Conservation (phyloP, 2,113 vertebrate genomes). For the Strix uralensis region DNA sequence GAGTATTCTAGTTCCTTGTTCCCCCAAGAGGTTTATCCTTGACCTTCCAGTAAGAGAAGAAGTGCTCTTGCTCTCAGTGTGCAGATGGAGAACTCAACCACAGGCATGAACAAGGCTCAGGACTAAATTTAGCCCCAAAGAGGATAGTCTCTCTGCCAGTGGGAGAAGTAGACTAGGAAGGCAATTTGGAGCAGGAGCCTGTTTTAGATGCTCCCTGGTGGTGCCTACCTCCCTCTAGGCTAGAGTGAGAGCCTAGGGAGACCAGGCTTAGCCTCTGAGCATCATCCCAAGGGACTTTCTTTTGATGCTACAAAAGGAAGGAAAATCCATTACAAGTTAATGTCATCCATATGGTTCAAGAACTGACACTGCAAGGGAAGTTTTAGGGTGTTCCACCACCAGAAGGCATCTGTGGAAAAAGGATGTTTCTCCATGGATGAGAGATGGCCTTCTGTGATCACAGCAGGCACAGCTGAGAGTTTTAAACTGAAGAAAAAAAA, state of each 20-base stretch:
- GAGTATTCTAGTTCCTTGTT: background rate
- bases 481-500: background rate
- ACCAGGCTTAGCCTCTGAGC: background rate
- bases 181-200: background rate
- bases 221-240: background rate
- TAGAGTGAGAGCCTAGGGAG: background rate
- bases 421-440: background rate
- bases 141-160: background rate
- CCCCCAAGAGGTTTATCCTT: background rate
- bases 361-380: background rate
- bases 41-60: background rate
- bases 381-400: background rate
- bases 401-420: background rate
- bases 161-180: background rate
- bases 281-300: background rate
- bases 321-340: slow-evolving; percentile 28
- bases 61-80: background rate
- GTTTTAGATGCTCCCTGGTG: background rate
- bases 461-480: background rate
- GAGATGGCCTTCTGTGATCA: background rate
- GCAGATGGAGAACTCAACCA: background rate
- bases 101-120: background rate
- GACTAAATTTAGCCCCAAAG: background rate
- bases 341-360: background rate
- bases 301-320: background rate